Conservation (phyloP, 2,113 vertebrate genomes). For the Coregonus clupeaformis region DNA sequence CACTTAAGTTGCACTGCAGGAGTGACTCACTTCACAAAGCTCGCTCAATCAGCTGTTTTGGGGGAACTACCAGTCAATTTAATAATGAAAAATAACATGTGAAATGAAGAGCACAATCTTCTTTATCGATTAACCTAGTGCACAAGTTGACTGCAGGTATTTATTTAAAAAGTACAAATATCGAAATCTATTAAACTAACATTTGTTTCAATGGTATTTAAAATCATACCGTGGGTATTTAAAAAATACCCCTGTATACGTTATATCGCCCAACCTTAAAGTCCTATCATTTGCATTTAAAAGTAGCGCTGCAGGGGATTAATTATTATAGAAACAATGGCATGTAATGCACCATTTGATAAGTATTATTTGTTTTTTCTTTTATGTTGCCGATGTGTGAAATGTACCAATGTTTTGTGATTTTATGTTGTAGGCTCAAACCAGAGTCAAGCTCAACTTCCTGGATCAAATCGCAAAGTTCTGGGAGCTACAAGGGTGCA, state of each 20-base stretch:
- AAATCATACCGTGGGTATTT: too few relatives aligned
- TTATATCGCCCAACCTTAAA: too few relatives aligned
- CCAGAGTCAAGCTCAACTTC: constrained; percentile 96
- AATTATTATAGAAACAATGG: not conserved
- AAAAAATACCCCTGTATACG: too few relatives aligned
- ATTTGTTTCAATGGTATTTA: too few relatives aligned
- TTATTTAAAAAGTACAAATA: not conserved
- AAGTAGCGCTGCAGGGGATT: not conserved
- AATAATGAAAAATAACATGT: too few relatives aligned
- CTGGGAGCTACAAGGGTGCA: constrained; percentile 97
- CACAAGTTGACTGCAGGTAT: too few relatives aligned
- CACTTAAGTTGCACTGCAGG: too few relatives aligned
- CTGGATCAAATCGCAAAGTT: constrained; percentile 98
- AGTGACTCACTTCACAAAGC: too few relatives aligned
- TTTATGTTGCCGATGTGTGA: not conserved
- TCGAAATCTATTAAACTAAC: not conserved
- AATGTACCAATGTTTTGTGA: constrained; percentile 4
- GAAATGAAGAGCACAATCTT: too few relatives aligned
- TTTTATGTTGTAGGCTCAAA: constrained; percentile 82
- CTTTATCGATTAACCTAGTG: too few relatives aligned
- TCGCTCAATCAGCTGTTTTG: too few relatives aligned
- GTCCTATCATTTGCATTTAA: not conserved
- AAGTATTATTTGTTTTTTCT: not conserved
- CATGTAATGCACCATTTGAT: not conserved
- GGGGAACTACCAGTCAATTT: too few relatives aligned